phyloP scores from a whole-genome alignment of 53 echinoderm and acorn worm species.

The Pentamera pediparva region DNA sequence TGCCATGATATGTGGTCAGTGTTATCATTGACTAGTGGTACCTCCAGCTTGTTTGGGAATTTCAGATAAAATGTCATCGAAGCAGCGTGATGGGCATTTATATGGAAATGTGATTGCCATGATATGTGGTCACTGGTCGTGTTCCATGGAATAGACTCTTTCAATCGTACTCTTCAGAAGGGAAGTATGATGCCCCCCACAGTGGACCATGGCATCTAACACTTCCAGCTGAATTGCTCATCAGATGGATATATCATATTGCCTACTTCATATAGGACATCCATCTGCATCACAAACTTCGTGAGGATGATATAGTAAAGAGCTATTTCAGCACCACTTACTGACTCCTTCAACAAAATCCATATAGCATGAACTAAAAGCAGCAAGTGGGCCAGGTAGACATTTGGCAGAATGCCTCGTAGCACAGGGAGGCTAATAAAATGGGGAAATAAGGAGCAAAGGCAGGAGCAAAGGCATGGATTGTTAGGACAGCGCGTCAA shows the following conservation, averaged over 20 bases:
- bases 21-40: too few species aligned
- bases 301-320: background rate
- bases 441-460: too few species aligned
- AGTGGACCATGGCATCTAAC: constrained; percentile 38
- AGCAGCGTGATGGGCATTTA: too few species aligned
- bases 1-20: too few species aligned
- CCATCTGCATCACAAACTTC: constrained; percentile 39
- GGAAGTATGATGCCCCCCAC: constrained; percentile 32
- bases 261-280: constrained; percentile 1
- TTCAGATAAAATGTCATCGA: too few species aligned
- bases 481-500: too few species aligned
- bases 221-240: constrained; percentile 35
- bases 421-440: constrained; percentile 36
- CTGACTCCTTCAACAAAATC: constrained; percentile 17
- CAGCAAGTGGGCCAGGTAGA: constrained; percentile 27
- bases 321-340: constrained; percentile 1
- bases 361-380: constrained; percentile 24
- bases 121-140: too few species aligned
- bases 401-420: constrained; percentile 13
- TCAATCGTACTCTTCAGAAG: constrained; percentile 37
- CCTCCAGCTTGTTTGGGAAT: too few species aligned
- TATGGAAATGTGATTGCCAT: too few species aligned
- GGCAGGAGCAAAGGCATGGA: too few species aligned
- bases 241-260: constrained; percentile 35
- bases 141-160: constrained; percentile 42